Evolutionary conservation across 2,113 vertebrate genomes (phyloP), one percentile per base, ranked within the genome.

Genomic region (Panthera tigris): DNA sequence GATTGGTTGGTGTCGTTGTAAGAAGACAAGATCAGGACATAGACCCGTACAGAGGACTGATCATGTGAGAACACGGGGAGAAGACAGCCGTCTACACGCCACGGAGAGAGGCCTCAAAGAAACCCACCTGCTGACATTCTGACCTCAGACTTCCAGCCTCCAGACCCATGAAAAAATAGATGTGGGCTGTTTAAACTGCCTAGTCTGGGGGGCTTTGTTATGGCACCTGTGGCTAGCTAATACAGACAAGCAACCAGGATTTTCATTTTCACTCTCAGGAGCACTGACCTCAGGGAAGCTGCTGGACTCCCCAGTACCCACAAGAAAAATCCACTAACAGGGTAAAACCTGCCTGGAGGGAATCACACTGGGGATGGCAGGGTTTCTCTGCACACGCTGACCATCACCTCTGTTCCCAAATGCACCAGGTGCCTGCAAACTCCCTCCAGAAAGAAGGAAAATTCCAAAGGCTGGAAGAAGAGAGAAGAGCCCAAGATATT

Each of bases 151-250:
- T 27, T 25, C 10, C 21, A 1, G 39, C 9, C 52, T 36, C 66
- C 82, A 63, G 31, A 31, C 9, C 19, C 1, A 1, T 0, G 33
- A 50, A 45, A 31, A 41, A 48, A 14, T 27, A 13, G 6, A 4
- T 36, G 7, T 68, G 48, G 36, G 31, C 11, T 65, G 23, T 36
- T 48, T 65, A 65, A 65, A 36, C 57, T 11, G 48, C 41, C 23
- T 15, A 0, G 2, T 6, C 10, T 39, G 15, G 1, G 41, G 73
- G 11, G 11, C 21, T 5, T 4, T 9, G 12, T 12, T 2, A 52
- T 0, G 0, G 23, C 41, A 48, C 52, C 41, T 8, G 5, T 0
- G 0, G 5, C 13, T 15, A 10, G 33, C 9, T 1, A 16, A 48
- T 1, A 4, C 3, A 48, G 39, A 21, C 10, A 3, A 21, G 45